Evolutionary conservation across 2,888 invertebrate species (phyloP), one percentile per base, ranked within the genome.

Genomic region (Harpagoxenus sublaevis): DNA sequence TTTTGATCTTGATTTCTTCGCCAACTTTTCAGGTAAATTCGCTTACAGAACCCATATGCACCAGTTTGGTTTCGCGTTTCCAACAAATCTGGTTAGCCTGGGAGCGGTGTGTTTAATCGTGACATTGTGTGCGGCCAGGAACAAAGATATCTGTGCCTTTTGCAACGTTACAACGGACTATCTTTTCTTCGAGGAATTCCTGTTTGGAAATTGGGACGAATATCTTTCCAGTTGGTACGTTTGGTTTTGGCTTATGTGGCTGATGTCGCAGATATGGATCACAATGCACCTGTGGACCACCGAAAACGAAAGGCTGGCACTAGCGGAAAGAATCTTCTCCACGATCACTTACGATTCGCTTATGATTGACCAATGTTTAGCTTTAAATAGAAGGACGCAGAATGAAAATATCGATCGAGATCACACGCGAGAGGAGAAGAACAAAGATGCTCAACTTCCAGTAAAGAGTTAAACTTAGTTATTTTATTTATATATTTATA

Each of bases 31-130:
- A 95, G 96, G 97, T 5, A 98, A 98, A 95, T 98, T 98, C 90
- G 97, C 98, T 0, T 98, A 98, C 95, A 98, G 98, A 95, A 97
- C 98, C 87, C 97, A 98, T 94, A 98, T 99, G 93, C 99, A 99
- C 94, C 96, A 97, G 78, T 97, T 98, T 94, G 97, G 98, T 91
- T 98, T 97, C 92, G 97, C 99, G 0, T 96, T 99, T 86, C 98
- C 99, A 0, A 95, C 98, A 60, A 97, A 96, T 91, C 95, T 99
- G 15, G 96, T 97, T 0, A 97, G 97, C 0, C 98, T 98, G 0
- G 96, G 97, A 1, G 96, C 97, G 3, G 96, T 98, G 2, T 96
- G 97, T 28, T 93, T 97, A n/a, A 95, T 98, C 53, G 96, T 98
- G 55, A 95, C 96, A 0, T 95, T 97, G 77, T 97, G 97, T 89